phyloP scores from a whole-genome alignment of 2,113 vertebrate genomes.

The Rhegmatorhina hoffmannsi region DNA sequence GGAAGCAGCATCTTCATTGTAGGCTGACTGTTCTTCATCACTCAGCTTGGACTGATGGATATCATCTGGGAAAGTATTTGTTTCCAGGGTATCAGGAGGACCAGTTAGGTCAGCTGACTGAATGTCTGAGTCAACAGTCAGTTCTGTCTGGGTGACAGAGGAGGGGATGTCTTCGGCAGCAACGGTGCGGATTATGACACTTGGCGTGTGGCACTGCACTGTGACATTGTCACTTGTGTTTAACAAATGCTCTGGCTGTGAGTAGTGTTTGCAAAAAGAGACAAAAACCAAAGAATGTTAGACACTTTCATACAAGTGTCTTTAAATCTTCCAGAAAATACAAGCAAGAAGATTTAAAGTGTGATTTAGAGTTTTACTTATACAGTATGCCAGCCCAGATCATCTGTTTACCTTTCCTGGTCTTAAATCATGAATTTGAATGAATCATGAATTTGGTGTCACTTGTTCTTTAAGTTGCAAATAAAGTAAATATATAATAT shows the following conservation, averaged over 20 bases:
- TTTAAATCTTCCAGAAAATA: background rate
- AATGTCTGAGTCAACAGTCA: slow-evolving; percentile 78
- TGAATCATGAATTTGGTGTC: background rate
- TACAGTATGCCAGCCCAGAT: background rate
- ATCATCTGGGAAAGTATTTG: slow-evolving; percentile 75
- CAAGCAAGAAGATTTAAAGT: background rate
- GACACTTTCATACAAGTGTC: background rate
- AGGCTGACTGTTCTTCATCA: slow-evolving; percentile 60
- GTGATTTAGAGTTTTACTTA: background rate
- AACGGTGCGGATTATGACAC: slow-evolving; percentile 95
- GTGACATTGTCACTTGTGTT: slow-evolving; percentile 88
- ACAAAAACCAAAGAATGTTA: background rate
- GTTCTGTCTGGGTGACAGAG: slow-evolving; percentile 82
- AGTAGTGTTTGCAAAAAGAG: slow-evolving; percentile 10
- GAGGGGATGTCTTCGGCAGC: slow-evolving; percentile 86
- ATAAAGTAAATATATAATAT: background rate
- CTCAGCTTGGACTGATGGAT: slow-evolving; percentile 75
- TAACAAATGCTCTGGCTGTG: slow-evolving; percentile 88
- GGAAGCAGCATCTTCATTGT: slow-evolving; percentile 65
- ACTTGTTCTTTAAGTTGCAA: background rate
- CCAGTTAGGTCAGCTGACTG: slow-evolving; percentile 73
- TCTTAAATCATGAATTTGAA: background rate
- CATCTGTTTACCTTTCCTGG: background rate
- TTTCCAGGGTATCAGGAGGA: slow-evolving; percentile 70
- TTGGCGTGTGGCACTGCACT: slow-evolving; percentile 85